Evolutionary conservation across 2,797 vertebrate genomes (phyloP).

Genomic region (Merluccius polli): DNA sequence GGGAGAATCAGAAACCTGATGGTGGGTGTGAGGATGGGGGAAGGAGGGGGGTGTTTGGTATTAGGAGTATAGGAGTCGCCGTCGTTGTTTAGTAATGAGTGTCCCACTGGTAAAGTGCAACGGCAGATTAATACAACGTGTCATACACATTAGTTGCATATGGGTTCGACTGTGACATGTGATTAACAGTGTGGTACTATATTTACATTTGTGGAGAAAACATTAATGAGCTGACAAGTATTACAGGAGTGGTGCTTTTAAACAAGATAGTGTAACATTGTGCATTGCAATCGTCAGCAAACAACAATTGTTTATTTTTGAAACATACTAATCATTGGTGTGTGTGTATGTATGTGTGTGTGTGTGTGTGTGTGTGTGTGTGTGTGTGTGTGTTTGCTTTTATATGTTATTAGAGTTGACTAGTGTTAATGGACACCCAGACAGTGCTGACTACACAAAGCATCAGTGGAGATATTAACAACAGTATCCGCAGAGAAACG

Average conservation of each 20-base stretch:
- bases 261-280: slow-evolving; percentile 64
- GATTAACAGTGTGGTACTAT: neutral
- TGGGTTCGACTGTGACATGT: neutral
- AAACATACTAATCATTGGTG: neutral
- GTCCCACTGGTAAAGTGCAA: neutral
- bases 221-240: neutral
- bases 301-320: neutral
- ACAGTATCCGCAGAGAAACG: slow-evolving; percentile 68
- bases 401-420: neutral
- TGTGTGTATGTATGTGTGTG: neutral
- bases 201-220: neutral
- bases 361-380: slow-evolving; percentile 2
- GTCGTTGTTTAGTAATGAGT: neutral
- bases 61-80: neutral
- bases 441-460: slow-evolving; percentile 74
- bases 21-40: neutral
- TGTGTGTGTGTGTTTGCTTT: neutral
- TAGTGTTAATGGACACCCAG: slow-evolving; percentile 44
- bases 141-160: neutral
- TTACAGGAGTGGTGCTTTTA: neutral
- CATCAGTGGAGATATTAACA: slow-evolving; percentile 70
- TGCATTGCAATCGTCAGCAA: slow-evolving; percentile 70
- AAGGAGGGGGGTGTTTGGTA: neutral
- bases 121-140: neutral
- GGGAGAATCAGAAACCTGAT: slow-evolving; percentile 2